A percentile compares a stretch with the other conserved stretches of the same genome.
Evolutionary conservation across 2,113 vertebrate species (phyloP).

Genomic region (Prolemur simus): DNA sequence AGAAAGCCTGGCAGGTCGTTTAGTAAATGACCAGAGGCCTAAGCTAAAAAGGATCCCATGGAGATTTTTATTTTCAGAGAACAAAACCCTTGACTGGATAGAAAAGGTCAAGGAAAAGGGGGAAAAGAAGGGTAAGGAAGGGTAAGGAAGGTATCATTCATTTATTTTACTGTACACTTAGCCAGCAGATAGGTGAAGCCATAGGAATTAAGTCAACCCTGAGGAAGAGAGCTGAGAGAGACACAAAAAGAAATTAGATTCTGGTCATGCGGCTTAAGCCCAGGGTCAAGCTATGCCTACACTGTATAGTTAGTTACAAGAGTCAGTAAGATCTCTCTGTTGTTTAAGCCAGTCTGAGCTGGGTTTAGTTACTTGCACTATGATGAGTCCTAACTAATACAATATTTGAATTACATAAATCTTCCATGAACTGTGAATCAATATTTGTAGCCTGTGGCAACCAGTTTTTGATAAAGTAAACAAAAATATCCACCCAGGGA

Average conservation of each 20-base stretch:
- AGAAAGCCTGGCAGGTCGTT: neutral
- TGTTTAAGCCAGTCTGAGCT: neutral
- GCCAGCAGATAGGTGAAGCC: neutral
- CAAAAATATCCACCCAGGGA: neutral
- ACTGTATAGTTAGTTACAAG: neutral
- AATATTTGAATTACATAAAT: neutral
- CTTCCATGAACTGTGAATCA: neutral
- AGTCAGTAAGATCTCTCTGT: neutral
- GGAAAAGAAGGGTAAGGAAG: neutral
- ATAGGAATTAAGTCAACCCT: neutral
- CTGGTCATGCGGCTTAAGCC: neutral
- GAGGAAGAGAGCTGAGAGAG: neutral
- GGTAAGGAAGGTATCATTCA: neutral
- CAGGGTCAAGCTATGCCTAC: neutral
- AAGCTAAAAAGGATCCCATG: neutral
- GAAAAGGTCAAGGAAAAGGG: neutral
- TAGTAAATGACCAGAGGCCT: neutral
- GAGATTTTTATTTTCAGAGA: conserved; percentile 44
- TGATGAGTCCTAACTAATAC: neutral
- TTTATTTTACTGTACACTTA: neutral
- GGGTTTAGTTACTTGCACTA: neutral
- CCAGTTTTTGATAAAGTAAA: neutral
- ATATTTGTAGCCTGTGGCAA: neutral
- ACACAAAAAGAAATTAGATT: neutral
- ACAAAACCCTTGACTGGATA: neutral